These are phyloP conservation scores for Aethes cnicana DNA, from an alignment of 2,888 invertebrate species.

Conservation along the genomic window DNA sequence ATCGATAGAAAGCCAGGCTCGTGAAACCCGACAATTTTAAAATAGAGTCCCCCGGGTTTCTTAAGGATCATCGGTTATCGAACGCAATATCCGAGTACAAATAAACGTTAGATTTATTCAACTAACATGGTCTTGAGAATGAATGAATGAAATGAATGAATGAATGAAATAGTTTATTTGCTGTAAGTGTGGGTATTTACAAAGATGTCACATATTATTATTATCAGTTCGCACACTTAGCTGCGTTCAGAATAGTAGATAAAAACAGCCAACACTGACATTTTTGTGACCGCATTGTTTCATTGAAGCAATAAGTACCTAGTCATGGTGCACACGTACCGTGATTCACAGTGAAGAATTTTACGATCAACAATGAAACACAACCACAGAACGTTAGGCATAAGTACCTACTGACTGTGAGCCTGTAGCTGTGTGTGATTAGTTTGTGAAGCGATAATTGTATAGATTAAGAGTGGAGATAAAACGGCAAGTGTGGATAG, in stretches of 20 bases:
- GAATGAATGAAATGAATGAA: no score
- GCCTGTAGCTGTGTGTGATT: no score
- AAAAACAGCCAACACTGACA: slow-evolving; percentile 21
- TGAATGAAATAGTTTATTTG: no score
- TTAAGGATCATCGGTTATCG: no score
- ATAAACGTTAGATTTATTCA: no score
- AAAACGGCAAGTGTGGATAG: slow-evolving; percentile 37
- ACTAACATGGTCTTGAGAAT: no score
- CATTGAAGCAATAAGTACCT: slow-evolving; percentile 16
- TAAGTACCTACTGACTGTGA: neutral
- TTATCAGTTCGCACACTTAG: no score
- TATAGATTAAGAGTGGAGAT: slow-evolving; percentile 33
- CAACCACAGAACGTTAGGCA: neutral
- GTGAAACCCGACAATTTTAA: no score
- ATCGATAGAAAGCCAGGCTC: slow-evolving; percentile 8
- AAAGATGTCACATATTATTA: no score
- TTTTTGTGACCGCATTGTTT: slow-evolving; percentile 28
- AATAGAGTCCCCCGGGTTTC: no score
- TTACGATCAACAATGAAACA: slow-evolving; percentile 10
- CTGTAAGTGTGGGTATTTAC: no score
- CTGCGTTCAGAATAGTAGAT: slow-evolving; percentile 2
- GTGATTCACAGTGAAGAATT: slow-evolving; percentile 21
- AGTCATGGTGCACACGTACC: slow-evolving; percentile 10
- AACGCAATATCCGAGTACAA: no score
- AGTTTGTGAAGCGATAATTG: slow-evolving; percentile 21